These are phyloP conservation scores for Fundulus diaphanus DNA, from an alignment of 2,797 vertebrate genomes.

Conservation along the genomic window DNA sequence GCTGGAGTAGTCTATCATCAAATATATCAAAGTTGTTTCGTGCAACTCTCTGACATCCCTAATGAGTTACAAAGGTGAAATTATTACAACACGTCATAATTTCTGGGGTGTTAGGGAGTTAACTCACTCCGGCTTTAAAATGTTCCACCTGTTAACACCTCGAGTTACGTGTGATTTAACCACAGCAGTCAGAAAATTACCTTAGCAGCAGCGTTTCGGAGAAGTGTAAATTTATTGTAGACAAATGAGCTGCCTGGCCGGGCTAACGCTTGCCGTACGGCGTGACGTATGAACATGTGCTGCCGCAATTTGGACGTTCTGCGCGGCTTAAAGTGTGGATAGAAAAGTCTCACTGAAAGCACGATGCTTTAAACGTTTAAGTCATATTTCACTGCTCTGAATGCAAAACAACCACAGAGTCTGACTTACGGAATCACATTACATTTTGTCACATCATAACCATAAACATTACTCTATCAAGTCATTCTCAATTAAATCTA, in stretches of 20 bases:
- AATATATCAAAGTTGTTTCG: constrained; percentile 50
- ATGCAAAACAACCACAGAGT: not conserved
- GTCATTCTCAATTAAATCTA: too few species aligned
- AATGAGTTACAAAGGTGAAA: constrained; percentile 44
- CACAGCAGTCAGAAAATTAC: constrained; percentile 34
- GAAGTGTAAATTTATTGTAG: constrained; percentile 29
- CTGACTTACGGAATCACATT: too few species aligned
- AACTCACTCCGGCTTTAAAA: constrained; percentile 37
- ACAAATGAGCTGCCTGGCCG: constrained; percentile 31
- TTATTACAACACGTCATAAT: constrained; percentile 40
- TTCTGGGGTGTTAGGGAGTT: constrained; percentile 18
- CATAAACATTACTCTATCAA: too few species aligned
- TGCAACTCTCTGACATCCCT: constrained; percentile 28
- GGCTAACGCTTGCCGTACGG: constrained; percentile 2
- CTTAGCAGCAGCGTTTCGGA: constrained; percentile 22
- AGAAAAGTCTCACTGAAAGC: not conserved
- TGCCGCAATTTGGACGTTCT: not conserved
- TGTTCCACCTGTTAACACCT: constrained; percentile 42
- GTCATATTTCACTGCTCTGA: not conserved
- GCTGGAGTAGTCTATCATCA: constrained; percentile 61
- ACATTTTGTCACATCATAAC: too few species aligned
- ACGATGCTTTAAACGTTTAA: not conserved
- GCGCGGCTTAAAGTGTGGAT: not conserved
- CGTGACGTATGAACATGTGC: not conserved
- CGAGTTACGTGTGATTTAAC: constrained; percentile 27